Evolutionary conservation across 92 coral and sea anemone species (phyloP).

Genomic region (Metridium senile): DNA sequence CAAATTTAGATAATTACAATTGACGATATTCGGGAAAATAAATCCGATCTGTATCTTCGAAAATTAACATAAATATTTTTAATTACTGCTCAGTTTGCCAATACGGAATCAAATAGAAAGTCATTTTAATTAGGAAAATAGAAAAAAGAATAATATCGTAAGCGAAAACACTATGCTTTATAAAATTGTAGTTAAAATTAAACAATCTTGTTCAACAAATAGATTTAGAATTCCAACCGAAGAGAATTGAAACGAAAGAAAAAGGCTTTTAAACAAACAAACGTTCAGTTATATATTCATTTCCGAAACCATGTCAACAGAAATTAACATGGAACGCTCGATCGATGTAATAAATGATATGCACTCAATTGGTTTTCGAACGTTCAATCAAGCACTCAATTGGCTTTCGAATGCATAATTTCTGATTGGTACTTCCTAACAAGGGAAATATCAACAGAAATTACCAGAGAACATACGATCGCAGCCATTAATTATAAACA

Average conservation of each 20-base stretch:
- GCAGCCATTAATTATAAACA: too few species aligned
- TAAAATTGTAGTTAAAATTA: too few species aligned
- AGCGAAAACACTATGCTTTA: too few species aligned
- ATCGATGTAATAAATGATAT: not conserved
- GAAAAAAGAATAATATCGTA: not conserved
- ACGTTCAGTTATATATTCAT: not conserved
- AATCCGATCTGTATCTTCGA: too few species aligned
- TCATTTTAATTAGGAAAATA: not conserved
- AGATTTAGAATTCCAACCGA: not conserved
- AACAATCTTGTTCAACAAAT: too few species aligned
- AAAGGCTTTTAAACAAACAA: not conserved
- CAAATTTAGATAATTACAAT: not conserved
- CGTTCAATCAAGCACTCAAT: conserved; percentile 10
- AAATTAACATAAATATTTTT: not conserved
- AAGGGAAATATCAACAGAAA: not conserved
- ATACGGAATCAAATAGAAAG: not conserved
- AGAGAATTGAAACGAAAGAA: not conserved
- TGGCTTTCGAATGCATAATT: not conserved
- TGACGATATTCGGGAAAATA: too few species aligned
- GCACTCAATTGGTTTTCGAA: conserved; percentile 2
- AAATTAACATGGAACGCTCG: not conserved
- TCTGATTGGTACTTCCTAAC: not conserved
- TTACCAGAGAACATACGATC: too few species aligned
- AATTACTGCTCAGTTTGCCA: not conserved
- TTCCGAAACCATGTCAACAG: not conserved